Conservation (phyloP, 1,140 invertebrate species). For the Myzus persicae region DNA sequence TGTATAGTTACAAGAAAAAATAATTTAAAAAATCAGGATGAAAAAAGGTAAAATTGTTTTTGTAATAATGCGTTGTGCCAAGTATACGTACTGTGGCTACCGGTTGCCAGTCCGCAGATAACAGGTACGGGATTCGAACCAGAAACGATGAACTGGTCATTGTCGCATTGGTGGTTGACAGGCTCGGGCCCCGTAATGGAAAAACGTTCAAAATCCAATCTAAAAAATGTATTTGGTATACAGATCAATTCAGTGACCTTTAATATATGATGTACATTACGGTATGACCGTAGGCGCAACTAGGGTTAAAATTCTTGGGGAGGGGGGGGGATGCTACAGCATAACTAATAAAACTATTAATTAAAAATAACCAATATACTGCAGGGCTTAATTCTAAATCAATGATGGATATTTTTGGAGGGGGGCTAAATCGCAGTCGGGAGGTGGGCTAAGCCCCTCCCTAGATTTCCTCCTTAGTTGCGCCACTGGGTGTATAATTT, state of each 20-base stretch:
- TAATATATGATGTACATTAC: neutral
- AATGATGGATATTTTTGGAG: too few relatives aligned
- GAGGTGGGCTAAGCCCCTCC: too few relatives aligned
- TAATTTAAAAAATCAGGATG: neutral
- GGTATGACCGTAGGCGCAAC: too few relatives aligned
- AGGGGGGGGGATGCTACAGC: too few relatives aligned
- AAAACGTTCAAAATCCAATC: conserved; percentile 83
- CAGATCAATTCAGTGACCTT: neutral
- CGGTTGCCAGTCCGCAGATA: conserved; percentile 83
- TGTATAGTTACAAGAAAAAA: neutral
- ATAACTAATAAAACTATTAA: too few relatives aligned
- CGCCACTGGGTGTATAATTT: too few relatives aligned
- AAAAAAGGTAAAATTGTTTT: neutral
- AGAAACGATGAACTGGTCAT: conserved; percentile 85
- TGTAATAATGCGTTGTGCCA: neutral
- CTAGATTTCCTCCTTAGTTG: too few relatives aligned
- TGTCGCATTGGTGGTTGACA: conserved; percentile 79
- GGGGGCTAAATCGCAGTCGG: too few relatives aligned
- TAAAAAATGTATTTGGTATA: conserved; percentile 63
- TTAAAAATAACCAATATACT: too few relatives aligned
- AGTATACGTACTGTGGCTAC: conserved; percentile 79
- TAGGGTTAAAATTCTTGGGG: too few relatives aligned
- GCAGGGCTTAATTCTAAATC: too few relatives aligned
- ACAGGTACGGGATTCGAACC: conserved; percentile 80
- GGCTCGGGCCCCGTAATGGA: conserved; percentile 75